phyloP scores from a whole-genome alignment of 2,888 invertebrate species.

The Eupithecia subfuscata region DNA sequence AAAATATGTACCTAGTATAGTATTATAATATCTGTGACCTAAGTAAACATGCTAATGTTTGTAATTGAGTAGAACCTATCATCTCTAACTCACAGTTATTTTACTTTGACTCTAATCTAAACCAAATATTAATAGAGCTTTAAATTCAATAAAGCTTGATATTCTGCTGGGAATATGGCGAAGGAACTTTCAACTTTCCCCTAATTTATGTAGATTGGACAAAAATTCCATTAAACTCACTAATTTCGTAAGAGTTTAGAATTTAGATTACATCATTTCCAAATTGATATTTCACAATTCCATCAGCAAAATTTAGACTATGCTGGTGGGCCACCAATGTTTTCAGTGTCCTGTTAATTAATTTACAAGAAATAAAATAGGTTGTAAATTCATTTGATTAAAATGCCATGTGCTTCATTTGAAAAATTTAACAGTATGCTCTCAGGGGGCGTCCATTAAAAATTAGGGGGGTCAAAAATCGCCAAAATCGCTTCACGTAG shows the following conservation, averaged over 20 bases:
- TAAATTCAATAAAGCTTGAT: conserved; percentile 2
- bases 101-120: background rate
- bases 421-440: background rate
- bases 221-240: conserved; percentile 17
- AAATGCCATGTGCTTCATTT: background rate
- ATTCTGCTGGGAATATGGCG: conserved; percentile 11
- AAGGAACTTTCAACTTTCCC: conserved; percentile 15
- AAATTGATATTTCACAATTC: conserved; percentile 9
- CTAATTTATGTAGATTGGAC: conserved; percentile 23
- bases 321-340: background rate
- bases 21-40: background rate
- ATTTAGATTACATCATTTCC: conserved; percentile 8
- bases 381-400: background rate
- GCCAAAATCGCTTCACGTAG: no score
- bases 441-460: no score
- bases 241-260: conserved; percentile 11
- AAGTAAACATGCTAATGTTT: no score
- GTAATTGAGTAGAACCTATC: background rate
- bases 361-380: background rate
- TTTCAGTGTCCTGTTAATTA: background rate
- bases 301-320: background rate
- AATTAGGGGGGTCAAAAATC: no score
- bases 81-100: background rate
- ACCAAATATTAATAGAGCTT: background rate
- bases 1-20: no score